Conservation (phyloP, 1,140 invertebrate genomes). For the Camponotus floridanus region DNA sequence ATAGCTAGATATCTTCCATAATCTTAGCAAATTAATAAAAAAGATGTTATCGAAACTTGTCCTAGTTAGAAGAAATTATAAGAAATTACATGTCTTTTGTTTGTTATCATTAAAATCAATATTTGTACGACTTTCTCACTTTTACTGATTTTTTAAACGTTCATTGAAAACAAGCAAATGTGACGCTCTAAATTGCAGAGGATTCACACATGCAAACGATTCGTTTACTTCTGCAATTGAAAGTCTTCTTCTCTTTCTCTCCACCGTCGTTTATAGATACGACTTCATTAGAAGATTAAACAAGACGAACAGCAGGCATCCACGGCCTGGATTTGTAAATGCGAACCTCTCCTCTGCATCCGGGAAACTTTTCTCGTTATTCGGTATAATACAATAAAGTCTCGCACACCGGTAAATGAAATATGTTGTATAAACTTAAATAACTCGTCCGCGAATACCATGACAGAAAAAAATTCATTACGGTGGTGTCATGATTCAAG, state of each 20-base stretch:
- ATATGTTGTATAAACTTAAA: slow-evolving; percentile 58
- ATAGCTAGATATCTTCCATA: background rate
- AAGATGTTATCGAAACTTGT: background rate
- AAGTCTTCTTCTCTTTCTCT: too few species aligned
- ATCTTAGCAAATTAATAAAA: background rate
- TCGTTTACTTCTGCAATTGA: slow-evolving; percentile 29
- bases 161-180: background rate
- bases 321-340: slow-evolving; percentile 54
- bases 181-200: background rate
- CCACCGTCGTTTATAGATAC: slow-evolving; percentile 26
- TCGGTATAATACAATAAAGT: slow-evolving; percentile 61
- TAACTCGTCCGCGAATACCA: slow-evolving; percentile 31
- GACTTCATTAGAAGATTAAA: slow-evolving; percentile 60
- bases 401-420: slow-evolving; percentile 49
- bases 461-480: slow-evolving; percentile 42
- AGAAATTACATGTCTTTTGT: background rate
- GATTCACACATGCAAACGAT: slow-evolving; percentile 17
- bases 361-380: slow-evolving; percentile 69
- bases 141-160: background rate
- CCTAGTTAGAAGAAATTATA: background rate
- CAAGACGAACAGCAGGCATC: slow-evolving; percentile 54
- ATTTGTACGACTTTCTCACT: background rate
- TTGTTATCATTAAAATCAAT: background rate
- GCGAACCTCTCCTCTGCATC: background rate
- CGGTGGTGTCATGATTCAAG: background rate